Conservation (phyloP, 2,113 vertebrate genomes). For the Mus musculus region GRCm39 chrX:96055501-96056000, state of each 20-base stretch:
- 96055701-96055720: background rate
- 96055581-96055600: background rate
- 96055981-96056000: background rate
- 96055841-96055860: background rate
- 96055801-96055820: background rate
- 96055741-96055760: background rate
- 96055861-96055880: background rate
- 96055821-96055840: background rate
- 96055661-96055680: background rate
- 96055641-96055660: background rate
- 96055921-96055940: background rate
- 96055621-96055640: background rate
- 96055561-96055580: background rate
- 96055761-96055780: background rate
- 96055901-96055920: background rate
- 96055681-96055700: background rate
- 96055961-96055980: background rate
- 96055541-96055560: background rate
- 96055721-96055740: background rate
- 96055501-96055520: background rate
- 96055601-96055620: background rate
- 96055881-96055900: background rate
- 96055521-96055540: background rate
- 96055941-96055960: background rate
- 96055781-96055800: background rate